Conservation (phyloP, 2,113 vertebrate species). For the Vulpes ferrilata region DNA sequence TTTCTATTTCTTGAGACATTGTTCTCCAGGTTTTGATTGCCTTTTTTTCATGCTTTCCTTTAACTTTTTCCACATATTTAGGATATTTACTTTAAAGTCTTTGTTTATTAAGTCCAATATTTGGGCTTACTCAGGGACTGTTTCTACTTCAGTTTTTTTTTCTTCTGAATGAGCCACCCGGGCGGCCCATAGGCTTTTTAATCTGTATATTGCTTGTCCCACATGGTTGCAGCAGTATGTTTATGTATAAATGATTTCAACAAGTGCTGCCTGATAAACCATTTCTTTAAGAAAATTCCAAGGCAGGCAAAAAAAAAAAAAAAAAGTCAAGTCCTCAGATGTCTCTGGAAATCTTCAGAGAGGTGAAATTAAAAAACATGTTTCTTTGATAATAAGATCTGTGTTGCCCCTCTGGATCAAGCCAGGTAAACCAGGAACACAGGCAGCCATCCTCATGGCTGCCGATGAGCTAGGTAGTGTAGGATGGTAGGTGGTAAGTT, state of each 20-base stretch:
- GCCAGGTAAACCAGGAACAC: background rate
- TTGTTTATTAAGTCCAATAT: too few relatives aligned
- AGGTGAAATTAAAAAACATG: background rate
- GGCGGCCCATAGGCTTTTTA: background rate
- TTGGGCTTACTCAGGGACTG: too few relatives aligned
- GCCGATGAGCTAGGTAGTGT: background rate
- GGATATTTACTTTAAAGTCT: too few relatives aligned
- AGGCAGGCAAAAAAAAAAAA: background rate
- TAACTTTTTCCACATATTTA: too few relatives aligned
- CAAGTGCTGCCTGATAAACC: background rate
- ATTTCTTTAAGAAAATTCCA: background rate
- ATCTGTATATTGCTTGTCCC: background rate
- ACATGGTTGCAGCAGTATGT: background rate
- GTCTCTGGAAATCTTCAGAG: too few relatives aligned
- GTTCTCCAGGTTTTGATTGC: background rate
- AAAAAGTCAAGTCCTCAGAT: background rate
- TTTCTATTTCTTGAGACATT: background rate
- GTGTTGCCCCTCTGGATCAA: background rate
- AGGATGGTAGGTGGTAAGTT: background rate
- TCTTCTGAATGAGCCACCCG: too few relatives aligned
- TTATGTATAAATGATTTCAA: background rate
- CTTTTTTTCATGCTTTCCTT: background rate
- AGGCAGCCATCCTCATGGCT: background rate
- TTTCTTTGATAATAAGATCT: background rate
- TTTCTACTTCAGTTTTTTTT: too few relatives aligned